These are phyloP conservation scores for Silvanus unidentatus DNA, from an alignment of 2,888 invertebrate genomes.

Conservation along the genomic window DNA sequence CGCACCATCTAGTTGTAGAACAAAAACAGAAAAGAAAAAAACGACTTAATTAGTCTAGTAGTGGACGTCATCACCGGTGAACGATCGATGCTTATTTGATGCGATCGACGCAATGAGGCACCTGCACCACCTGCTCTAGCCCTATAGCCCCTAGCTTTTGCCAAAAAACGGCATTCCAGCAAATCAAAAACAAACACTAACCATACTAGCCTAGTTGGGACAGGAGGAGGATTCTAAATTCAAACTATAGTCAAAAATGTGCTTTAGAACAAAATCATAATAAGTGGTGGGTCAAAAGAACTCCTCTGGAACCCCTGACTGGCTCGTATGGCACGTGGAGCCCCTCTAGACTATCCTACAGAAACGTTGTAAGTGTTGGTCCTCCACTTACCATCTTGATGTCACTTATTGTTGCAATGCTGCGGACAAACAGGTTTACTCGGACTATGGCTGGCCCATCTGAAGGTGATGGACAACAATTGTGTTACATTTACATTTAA, in stretches of 20 bases:
- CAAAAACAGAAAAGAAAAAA: slow-evolving; percentile 30
- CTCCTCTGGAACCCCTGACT: slow-evolving; percentile 31
- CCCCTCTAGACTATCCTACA: slow-evolving; percentile 42
- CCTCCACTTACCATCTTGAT: slow-evolving; percentile 93
- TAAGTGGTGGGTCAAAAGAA: neutral
- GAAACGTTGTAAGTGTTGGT: slow-evolving; percentile 35
- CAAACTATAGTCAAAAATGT: neutral
- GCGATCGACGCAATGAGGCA: slow-evolving; percentile 35
- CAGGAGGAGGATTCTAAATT: neutral
- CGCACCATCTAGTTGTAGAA: slow-evolving; percentile 72
- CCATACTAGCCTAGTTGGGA: slow-evolving; percentile 41
- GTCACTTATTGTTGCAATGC: slow-evolving; percentile 97
- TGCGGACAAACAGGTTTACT: slow-evolving; percentile 97
- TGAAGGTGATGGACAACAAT: slow-evolving; percentile 37
- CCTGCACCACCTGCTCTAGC: slow-evolving; percentile 35
- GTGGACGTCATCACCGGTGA: slow-evolving; percentile 32
- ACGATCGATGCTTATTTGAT: slow-evolving; percentile 17
- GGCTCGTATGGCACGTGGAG: slow-evolving; percentile 41
- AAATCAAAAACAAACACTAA: slow-evolving; percentile 38
- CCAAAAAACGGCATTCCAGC: slow-evolving; percentile 36
- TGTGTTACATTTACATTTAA: slow-evolving; percentile 40
- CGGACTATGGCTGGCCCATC: slow-evolving; percentile 95
- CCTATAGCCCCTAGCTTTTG: slow-evolving; percentile 21
- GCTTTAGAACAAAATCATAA: neutral
- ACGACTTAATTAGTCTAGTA: slow-evolving; percentile 37